Evolutionary conservation across 2,113 vertebrate species (phyloP), one percentile per base, ranked within the genome.

Genomic region (Oplegnathus fasciatus): DNA sequence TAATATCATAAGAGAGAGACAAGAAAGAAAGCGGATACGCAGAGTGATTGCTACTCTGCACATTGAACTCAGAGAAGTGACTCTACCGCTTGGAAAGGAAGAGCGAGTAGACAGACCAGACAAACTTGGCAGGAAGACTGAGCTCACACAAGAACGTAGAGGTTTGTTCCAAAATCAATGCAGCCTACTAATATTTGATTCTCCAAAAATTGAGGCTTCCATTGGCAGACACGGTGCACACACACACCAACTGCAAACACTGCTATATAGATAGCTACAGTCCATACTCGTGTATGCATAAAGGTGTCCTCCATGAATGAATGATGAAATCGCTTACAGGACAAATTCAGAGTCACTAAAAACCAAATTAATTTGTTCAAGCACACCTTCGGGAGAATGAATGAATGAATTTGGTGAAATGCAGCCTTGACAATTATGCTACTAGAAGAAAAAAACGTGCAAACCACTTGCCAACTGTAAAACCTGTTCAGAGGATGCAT

Each of bases 111-210:
- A 94, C 89, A 76, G 92, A 88, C 75, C 87, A 91, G 87, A 90
- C 89, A 91, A 90, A 90, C 91, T 91, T 93, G 92, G 91, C 91
- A 93, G 79, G 34, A 75, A 26, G 82, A 85, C 80, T 71, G 80
- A 78, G 85, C 87, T 81, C 89, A 82, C 86, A 84, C 82, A 82
- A 86, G 80, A 91, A 93, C 80, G 67, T 89, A 78, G 87, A 86
- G 80, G 74, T 76, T 85, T 64, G 75, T 87, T 91, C 90, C 88
- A 92, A 90, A 94, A 93, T 94, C 87, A 93, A 93, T 93, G 88
- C 86, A 82, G 85, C 91, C 88, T 80, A 85, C 91, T 91, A 93
- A 92, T 93, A 90, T 92, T 93, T 91, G 90, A 90, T 84, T 94
- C 87, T 90, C 86, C 71, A 88, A 88, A 92, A 89, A 75, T 26